Evolutionary conservation across 1,140 invertebrate genomes (phyloP).

Genomic region (Bombus ignitus): DNA sequence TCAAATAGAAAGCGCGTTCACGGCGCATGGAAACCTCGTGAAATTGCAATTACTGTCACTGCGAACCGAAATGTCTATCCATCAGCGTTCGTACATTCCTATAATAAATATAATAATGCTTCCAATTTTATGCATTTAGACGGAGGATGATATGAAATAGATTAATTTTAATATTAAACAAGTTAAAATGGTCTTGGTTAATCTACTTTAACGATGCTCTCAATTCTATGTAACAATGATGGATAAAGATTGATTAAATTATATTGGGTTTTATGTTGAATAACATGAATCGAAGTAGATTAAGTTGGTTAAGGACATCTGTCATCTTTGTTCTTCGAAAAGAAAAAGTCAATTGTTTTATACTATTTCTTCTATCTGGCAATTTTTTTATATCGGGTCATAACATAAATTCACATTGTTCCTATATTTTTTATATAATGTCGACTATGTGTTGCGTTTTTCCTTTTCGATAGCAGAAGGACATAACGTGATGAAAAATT

Average conservation of each 20-base stretch:
- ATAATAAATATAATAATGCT: neutral
- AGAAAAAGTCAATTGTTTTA: neutral
- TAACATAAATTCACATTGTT: too few species aligned
- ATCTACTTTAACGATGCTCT: neutral
- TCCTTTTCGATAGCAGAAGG: too few species aligned
- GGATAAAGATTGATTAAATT: neutral
- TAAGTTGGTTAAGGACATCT: neutral
- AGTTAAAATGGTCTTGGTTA: neutral
- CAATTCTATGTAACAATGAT: too few species aligned
- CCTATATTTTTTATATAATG: too few species aligned
- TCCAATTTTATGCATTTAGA: neutral
- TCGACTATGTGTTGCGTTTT: too few species aligned
- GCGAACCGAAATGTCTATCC: neutral
- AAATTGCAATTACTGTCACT: conserved; percentile 59
- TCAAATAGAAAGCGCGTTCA: conserved; percentile 56
- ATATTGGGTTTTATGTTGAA: neutral
- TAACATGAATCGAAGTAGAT: neutral
- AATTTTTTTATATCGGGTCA: neutral
- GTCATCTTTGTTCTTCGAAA: neutral
- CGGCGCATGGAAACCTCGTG: conserved; percentile 29
- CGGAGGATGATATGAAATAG: neutral
- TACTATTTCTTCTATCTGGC: neutral
- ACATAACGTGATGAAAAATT: neutral
- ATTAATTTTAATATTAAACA: neutral
- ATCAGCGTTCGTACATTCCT: neutral